Base-by-base conservation (phyloP, 64 coral and sea anemone genomes). In the Trachythela sp. region DNA sequence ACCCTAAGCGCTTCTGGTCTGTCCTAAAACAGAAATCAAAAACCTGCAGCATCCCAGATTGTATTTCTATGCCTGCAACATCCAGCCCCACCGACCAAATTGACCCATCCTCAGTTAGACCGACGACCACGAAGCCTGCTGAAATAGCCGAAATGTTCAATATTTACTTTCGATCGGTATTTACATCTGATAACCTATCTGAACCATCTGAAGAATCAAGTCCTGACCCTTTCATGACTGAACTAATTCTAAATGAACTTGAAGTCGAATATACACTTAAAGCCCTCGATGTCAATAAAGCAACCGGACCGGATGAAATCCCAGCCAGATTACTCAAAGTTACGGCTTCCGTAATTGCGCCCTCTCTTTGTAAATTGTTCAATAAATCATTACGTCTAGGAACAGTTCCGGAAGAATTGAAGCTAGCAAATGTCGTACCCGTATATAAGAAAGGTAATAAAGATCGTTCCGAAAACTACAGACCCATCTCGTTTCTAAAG, bases 11-110 rank as follows among this genome's bases (percentile, higher is more conserved):
- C 33, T 80, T 40, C 34, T 80, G 37, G 86, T 60, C 86, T 36
- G 38, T 92, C 17, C 83, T 92, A 45, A 92, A 92, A 70, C 86
- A 88, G 29, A 92, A 45, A 9, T 88, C 36, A 48, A 92, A 88
- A 88, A 36, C 37, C 24, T 42, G 42, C 13, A 88, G 37, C 41
- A 84, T 92, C 43, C 86, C 86, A 33, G 76, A 38, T 72, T 88
- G 48, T 27, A 88, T 52, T 18, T 64, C 56, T 64, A 64, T 64
- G 56, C 56, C 56, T 64, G 56, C 56, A 20, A 27, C 2, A 2
- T 27, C 2, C 56, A 64, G 18, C 22, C 26, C 56, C 56, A 26
- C 18, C 56, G 22, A 64, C 56, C 56, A 2, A 64, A 64, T 3
- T 64, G 56, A 64, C 26, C 56, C 15, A 64, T 8, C 56, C 56